Evolutionary conservation across 2,797 vertebrate species (phyloP).

Genomic region (Malacoctenus gilli): DNA sequence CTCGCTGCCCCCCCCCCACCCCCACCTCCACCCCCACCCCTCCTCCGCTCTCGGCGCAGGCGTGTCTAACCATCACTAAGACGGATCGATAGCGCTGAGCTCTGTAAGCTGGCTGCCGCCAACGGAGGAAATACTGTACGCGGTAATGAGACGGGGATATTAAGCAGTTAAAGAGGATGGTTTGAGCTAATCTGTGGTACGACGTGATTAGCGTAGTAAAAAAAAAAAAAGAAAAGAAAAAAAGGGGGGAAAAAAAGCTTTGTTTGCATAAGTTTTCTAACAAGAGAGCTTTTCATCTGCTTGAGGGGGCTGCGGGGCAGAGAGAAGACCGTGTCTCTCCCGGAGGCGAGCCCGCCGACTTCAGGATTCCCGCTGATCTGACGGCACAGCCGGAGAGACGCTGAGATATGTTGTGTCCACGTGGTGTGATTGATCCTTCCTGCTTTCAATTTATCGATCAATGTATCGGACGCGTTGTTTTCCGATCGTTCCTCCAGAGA

Average conservation of each 20-base stretch:
- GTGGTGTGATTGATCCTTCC: constrained; percentile 34
- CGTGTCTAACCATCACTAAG: constrained; percentile 71
- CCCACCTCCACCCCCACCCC: constrained; percentile 37
- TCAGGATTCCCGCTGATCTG: constrained; percentile 61
- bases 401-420: constrained; percentile 55
- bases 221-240: no score
- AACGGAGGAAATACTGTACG: constrained; percentile 67
- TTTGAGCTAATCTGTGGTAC: constrained; percentile 61
- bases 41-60: constrained; percentile 45
- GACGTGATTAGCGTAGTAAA: constrained; percentile 59
- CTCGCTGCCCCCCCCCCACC: constrained; percentile 49
- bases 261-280: constrained; percentile 68
- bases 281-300: constrained; percentile 61
- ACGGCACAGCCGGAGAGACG: constrained; percentile 29
- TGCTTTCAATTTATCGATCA: constrained; percentile 22
- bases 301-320: constrained; percentile 41
- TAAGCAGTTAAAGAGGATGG: constrained; percentile 62
- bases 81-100: constrained; percentile 74
- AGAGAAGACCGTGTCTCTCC: constrained; percentile 23
- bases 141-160: constrained; percentile 71
- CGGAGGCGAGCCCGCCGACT: constrained; percentile 39
- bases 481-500: not conserved
- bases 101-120: constrained; percentile 60
- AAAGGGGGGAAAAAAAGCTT: no score
- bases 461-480: constrained; percentile 19